phyloP scores from a whole-genome alignment of 2,888 invertebrate genomes.

The Cryptocephalus moraei region DNA sequence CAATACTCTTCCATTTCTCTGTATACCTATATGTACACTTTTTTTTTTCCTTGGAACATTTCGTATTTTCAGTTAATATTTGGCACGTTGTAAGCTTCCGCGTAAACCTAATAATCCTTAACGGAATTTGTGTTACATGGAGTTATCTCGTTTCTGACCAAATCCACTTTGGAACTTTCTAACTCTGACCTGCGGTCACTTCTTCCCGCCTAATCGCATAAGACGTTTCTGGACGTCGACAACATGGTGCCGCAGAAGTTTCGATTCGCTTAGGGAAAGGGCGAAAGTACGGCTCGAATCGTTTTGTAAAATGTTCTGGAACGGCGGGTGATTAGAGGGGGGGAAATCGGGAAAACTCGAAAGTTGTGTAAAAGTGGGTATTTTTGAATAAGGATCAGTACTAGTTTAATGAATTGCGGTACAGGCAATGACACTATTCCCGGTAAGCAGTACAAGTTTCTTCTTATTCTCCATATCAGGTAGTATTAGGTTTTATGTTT shows the following conservation, averaged over 20 bases:
- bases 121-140: slow-evolving; percentile 30
- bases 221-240: slow-evolving; percentile 9
- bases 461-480: too few species aligned
- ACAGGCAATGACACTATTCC: too few species aligned
- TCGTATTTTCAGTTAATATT: slow-evolving; percentile 18
- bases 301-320: too few species aligned
- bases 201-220: slow-evolving; percentile 24
- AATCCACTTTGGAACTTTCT: slow-evolving; percentile 33
- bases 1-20: slow-evolving; percentile 34
- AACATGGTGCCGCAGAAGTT: not conserved
- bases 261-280: too few species aligned
- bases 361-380: too few species aligned
- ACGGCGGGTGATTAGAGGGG: too few species aligned
- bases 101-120: slow-evolving; percentile 32
- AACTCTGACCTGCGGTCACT: slow-evolving; percentile 36
- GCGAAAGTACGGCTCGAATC: too few species aligned
- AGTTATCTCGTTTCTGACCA: slow-evolving; percentile 30
- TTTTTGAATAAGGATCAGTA: too few species aligned
- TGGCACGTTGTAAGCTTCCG: slow-evolving; percentile 18
- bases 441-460: too few species aligned
- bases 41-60: slow-evolving; percentile 34
- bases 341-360: too few species aligned
- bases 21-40: slow-evolving; percentile 40
- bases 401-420: too few species aligned
- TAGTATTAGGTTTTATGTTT: too few species aligned